Percentiles rank a stretch among this genome's conserved stretches.
Evolutionary conservation across 1,140 invertebrate genomes (phyloP).

Genomic region (Acromyrmex heyeri): DNA sequence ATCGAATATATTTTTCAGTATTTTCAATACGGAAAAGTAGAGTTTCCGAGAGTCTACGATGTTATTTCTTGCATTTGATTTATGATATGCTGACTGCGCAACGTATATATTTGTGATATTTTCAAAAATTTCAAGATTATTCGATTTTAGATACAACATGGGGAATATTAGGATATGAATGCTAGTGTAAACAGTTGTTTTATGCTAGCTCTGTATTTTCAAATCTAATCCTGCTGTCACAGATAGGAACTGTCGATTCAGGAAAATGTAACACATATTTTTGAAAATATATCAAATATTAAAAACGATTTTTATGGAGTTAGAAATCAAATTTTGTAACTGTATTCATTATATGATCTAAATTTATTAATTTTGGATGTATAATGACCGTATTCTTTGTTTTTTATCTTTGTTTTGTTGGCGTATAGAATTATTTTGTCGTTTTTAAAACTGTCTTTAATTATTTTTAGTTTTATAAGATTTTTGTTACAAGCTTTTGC

Average conservation of each 20-base stretch:
- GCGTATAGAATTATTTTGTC: neutral
- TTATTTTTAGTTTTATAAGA: neutral
- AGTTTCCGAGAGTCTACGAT: neutral
- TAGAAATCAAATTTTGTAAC: neutral
- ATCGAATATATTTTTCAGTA: neutral
- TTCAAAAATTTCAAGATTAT: neutral
- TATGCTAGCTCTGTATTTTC: neutral
- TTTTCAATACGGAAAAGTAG: neutral
- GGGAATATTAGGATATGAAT: neutral
- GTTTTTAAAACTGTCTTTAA: neutral
- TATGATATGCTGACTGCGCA: constrained; percentile 8
- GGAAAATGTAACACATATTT: neutral
- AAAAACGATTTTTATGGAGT: neutral
- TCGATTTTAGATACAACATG: neutral
- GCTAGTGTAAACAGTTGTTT: neutral
- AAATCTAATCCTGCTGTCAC: neutral
- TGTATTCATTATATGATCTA: neutral
- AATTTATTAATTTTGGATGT: neutral
- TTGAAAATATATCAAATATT: constrained; percentile 2
- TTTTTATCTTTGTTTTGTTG: neutral
- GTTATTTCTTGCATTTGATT: neutral
- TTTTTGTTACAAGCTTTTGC: neutral
- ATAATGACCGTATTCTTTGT: neutral
- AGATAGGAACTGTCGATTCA: neutral
- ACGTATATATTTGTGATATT: neutral